Percentiles rank a stretch among this genome's conserved stretches.
Conservation (phyloP, 2,113 vertebrate species). For the Amphiprion ocellaris region DNA sequence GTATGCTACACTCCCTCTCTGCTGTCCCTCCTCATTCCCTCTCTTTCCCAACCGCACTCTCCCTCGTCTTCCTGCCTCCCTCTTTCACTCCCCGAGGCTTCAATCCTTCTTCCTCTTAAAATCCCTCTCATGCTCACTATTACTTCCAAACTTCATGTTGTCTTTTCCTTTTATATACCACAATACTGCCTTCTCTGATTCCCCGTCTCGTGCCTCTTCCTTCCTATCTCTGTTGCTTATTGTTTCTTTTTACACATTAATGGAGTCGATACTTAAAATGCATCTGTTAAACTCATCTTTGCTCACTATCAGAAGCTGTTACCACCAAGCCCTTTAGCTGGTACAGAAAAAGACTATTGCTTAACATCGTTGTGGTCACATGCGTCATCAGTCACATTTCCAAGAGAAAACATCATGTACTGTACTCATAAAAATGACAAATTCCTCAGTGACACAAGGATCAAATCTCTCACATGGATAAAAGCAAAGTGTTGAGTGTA, state of each 20-base stretch:
- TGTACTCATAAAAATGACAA: not conserved
- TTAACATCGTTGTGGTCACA: not conserved
- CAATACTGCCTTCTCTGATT: not conserved
- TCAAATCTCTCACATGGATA: not conserved
- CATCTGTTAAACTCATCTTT: not conserved
- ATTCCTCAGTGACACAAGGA: conserved; percentile 2
- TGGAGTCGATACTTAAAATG: not conserved
- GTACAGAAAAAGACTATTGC: not conserved
- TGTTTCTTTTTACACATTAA: conserved; percentile 6
- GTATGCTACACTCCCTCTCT: conserved; percentile 74
- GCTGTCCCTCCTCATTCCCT: conserved; percentile 31
- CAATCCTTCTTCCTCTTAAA: not conserved
- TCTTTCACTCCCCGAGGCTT: not conserved
- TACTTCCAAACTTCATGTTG: not conserved
- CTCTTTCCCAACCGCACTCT: conserved; percentile 36
- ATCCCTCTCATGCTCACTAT: not conserved
- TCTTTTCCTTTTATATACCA: not conserved
- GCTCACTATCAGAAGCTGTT: not conserved
- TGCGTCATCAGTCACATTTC: not conserved
- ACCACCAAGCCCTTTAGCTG: not conserved
- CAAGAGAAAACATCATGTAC: not conserved
- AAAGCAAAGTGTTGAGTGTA: conserved; percentile 2
- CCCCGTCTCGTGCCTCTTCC: not conserved
- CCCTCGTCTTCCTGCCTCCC: conserved; percentile 19
- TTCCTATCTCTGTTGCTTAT: not conserved